phyloP scores from a whole-genome alignment of 35 echinoderm and acorn worm genomes.

The Heliocidaris tuberculata region DNA sequence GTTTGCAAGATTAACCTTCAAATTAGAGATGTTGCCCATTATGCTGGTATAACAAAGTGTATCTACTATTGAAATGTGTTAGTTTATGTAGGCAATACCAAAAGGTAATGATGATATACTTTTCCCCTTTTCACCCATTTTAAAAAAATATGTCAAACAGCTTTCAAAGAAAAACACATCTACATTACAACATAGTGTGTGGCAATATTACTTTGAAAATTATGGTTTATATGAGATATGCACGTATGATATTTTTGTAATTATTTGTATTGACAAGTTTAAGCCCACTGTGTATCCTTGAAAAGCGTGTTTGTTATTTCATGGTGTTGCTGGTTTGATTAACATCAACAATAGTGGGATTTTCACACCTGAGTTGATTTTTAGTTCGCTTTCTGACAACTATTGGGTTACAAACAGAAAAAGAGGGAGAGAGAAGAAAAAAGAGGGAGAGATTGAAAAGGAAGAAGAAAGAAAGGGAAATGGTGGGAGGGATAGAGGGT shows the following conservation, averaged over 20 bases:
- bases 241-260: not conserved
- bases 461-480: not conserved
- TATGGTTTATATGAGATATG: not conserved
- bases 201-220: not conserved
- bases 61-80: not conserved
- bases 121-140: not conserved
- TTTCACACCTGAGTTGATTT: not conserved
- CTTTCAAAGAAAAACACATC: not conserved
- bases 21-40: not conserved
- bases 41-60: not conserved
- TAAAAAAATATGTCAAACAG: not conserved
- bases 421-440: not conserved
- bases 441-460: not conserved
- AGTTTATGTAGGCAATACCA: not conserved
- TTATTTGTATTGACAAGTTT: not conserved
- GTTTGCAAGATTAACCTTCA: not conserved
- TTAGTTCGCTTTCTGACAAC: not conserved
- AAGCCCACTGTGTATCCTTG: not conserved
- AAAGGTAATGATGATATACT: not conserved
- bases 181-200: not conserved
- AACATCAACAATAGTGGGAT: not conserved
- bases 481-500: not conserved
- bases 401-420: not conserved
- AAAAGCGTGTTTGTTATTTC: slow-evolving; percentile 17
- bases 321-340: slow-evolving; percentile 9